These are phyloP conservation scores for Neolamprologus devosi DNA, from an alignment of 2,113 vertebrate genomes.

Conservation along the genomic window DNA sequence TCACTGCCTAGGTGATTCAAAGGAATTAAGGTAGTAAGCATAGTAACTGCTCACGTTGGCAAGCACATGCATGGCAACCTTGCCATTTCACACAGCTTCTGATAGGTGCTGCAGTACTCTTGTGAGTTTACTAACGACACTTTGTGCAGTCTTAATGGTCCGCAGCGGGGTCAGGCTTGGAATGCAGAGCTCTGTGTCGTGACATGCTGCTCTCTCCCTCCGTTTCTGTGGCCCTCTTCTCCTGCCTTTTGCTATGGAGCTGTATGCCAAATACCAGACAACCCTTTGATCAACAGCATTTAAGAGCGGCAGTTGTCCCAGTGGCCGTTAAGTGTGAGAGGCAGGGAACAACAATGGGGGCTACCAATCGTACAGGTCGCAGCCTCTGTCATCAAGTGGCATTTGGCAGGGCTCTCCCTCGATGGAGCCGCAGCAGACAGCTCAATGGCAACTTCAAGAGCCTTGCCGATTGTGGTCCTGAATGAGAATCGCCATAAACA, in stretches of 20 bases:
- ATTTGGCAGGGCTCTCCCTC: neutral
- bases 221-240: neutral
- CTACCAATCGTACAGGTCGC: constrained; percentile 26
- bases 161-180: neutral
- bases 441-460: constrained; percentile 32
- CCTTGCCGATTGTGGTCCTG: constrained; percentile 23
- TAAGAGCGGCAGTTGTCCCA: neutral
- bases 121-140: neutral
- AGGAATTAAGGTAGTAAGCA: neutral
- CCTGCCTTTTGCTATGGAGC: constrained; percentile 14
- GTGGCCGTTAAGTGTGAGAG: constrained; percentile 1
- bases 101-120: neutral
- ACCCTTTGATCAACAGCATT: constrained; percentile 35
- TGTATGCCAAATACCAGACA: constrained; percentile 7
- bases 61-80: neutral
- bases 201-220: neutral
- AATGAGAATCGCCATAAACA: constrained; percentile 48
- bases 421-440: neutral
- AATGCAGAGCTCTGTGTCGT: neutral
- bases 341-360: constrained; percentile 4
- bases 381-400: constrained; percentile 39
- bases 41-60: neutral
- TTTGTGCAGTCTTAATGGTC: constrained; percentile 3
- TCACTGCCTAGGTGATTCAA: neutral
- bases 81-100: neutral